These are phyloP conservation scores for Eueremaeus valkanovi DNA, from an alignment of 2,888 invertebrate species.

Conservation along the genomic window DNA sequence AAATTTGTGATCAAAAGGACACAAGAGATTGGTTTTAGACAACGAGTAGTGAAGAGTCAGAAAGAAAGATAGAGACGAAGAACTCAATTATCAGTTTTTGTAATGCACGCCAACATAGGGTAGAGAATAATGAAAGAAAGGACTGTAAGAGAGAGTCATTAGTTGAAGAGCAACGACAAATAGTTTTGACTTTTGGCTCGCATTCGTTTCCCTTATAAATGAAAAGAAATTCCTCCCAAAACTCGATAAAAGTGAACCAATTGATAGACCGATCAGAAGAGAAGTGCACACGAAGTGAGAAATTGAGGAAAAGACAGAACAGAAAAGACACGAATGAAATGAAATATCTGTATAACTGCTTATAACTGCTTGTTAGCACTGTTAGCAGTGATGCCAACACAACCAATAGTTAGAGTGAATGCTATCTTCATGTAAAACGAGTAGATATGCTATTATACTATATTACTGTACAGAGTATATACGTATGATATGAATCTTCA, in stretches of 20 bases:
- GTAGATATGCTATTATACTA: not conserved
- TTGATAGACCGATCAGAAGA: not conserved
- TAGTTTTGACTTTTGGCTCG: not conserved
- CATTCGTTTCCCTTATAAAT: not conserved
- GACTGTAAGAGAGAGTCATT: not conserved
- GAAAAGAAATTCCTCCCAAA: conserved; percentile 1
- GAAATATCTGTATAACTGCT: too few species aligned
- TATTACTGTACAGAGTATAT: too few species aligned
- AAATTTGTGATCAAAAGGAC: too few species aligned
- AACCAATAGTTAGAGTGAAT: not conserved
- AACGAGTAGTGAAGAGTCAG: too few species aligned
- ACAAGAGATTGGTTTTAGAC: not conserved
- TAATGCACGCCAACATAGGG: not conserved
- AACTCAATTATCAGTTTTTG: not conserved
- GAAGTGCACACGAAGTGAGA: not conserved
- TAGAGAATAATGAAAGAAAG: not conserved
- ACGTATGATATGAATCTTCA: not conserved
- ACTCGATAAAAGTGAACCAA: not conserved
- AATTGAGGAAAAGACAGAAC: not conserved
- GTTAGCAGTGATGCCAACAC: not conserved
- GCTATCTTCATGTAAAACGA: not conserved
- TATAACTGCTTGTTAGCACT: not conserved
- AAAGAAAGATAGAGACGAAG: not conserved
- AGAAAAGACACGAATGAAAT: conserved; percentile 4
- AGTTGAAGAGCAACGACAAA: conserved; percentile 12